Conservation (phyloP, 2,797 vertebrate species). For the Smutsia temminckii region DNA sequence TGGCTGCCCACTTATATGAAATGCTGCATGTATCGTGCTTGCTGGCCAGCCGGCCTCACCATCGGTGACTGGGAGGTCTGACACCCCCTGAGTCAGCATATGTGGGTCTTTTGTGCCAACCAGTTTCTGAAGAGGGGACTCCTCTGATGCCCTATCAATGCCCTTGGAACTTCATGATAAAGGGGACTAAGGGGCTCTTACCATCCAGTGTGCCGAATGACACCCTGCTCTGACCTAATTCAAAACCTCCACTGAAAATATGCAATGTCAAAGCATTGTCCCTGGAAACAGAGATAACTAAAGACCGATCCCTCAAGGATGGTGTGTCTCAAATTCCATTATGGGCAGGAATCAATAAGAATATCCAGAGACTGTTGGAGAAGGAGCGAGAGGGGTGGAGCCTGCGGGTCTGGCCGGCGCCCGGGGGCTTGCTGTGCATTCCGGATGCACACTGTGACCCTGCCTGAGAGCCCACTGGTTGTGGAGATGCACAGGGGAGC, state of each 20-base stretch:
- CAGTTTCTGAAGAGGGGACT: neutral
- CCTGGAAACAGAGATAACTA: neutral
- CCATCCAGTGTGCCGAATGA: neutral
- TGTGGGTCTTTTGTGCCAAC: neutral
- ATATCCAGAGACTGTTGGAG: neutral
- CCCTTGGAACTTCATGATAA: neutral
- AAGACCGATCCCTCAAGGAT: neutral
- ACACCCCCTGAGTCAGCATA: too few species aligned
- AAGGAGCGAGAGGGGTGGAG: neutral
- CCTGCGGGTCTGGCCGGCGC: neutral
- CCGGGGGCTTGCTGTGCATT: neutral
- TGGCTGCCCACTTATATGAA: neutral
- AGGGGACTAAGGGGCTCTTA: neutral
- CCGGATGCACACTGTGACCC: neutral
- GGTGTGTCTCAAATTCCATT: neutral
- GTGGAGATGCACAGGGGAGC: neutral
- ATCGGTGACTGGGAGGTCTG: neutral
- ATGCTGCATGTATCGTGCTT: too few species aligned
- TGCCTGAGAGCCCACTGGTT: neutral
- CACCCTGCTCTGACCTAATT: neutral
- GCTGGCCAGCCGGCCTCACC: neutral
- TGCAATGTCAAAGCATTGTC: neutral
- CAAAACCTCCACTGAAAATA: neutral
- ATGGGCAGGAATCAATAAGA: neutral
- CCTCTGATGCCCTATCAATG: neutral